These are phyloP conservation scores for Pimephales promelas DNA, from an alignment of 2,113 vertebrate genomes.

Conservation along the genomic window DNA sequence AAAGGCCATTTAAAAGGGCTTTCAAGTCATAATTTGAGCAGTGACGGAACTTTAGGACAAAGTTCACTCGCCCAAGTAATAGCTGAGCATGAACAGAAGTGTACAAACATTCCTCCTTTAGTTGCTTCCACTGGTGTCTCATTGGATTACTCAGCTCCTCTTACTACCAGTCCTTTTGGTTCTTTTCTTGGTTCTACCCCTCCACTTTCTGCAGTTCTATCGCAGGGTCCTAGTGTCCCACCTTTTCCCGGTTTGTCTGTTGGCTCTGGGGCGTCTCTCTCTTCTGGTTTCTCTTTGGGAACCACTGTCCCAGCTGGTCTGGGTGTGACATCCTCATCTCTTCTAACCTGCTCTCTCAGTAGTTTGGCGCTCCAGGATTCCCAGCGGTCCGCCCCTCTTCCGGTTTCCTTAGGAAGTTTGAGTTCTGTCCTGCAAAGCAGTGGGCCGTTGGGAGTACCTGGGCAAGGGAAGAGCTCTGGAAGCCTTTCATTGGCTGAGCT, in stretches of 20 bases:
- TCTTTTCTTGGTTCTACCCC: conserved; percentile 52
- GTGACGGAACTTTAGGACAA: background rate
- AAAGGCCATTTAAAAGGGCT: conserved; percentile 23
- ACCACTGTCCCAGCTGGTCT: conserved; percentile 38
- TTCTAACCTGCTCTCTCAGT: conserved; percentile 73
- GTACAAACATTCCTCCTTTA: conserved; percentile 33
- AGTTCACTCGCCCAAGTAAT: conserved; percentile 68
- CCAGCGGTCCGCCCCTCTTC: conserved; percentile 52
- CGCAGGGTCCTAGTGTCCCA: background rate
- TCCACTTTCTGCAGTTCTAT: background rate
- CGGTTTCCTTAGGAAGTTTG: conserved; percentile 67
- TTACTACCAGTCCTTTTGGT: background rate
- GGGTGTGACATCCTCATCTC: conserved; percentile 47
- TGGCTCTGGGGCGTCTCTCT: conserved; percentile 11
- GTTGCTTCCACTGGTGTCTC: conserved; percentile 49
- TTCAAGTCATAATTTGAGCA: background rate
- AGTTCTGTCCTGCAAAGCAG: conserved; percentile 67
- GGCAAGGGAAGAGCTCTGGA: conserved; percentile 54
- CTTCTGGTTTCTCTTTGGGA: conserved; percentile 16
- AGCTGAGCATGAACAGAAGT: conserved; percentile 65
- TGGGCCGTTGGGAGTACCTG: conserved; percentile 58
- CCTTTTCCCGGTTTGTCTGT: background rate
- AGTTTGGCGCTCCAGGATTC: conserved; percentile 68
- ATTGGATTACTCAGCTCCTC: conserved; percentile 44
- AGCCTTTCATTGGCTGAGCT: conserved; percentile 84